These are phyloP conservation scores for Argya squamiceps DNA, from an alignment of 2,797 vertebrate species.

Conservation along the genomic window DNA sequence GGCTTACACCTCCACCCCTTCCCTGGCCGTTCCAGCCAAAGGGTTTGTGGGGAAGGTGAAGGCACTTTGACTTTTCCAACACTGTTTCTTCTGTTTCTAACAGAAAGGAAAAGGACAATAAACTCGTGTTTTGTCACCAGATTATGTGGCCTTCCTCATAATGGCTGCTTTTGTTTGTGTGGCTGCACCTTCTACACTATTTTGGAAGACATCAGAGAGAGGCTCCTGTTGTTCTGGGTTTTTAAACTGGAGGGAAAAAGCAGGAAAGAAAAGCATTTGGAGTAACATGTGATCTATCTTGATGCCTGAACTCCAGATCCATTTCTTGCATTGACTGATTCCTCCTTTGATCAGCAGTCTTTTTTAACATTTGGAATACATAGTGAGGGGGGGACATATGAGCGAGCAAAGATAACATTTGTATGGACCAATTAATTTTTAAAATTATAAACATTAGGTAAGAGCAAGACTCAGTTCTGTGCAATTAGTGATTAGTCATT, in stretches of 20 bases:
- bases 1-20: not conserved
- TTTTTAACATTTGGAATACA: not conserved
- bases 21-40: not conserved
- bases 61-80: not conserved
- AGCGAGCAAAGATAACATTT: not conserved
- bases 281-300: not conserved
- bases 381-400: not conserved
- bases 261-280: not conserved
- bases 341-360: not conserved
- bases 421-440: not conserved
- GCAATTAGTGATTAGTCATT: not conserved
- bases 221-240: not conserved
- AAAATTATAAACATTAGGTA: not conserved
- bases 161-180: not conserved
- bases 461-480: not conserved
- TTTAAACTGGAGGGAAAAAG: not conserved
- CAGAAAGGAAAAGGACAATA: not conserved
- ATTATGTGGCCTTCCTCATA: not conserved
- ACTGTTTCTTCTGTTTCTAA: not conserved
- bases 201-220: not conserved
- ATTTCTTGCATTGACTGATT: not conserved
- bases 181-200: not conserved
- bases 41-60: not conserved
- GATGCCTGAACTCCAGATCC: not conserved
- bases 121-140: rapidly evolving